phyloP scores from a whole-genome alignment of 2,888 invertebrate genomes.

The Cantharis nigra region DNA sequence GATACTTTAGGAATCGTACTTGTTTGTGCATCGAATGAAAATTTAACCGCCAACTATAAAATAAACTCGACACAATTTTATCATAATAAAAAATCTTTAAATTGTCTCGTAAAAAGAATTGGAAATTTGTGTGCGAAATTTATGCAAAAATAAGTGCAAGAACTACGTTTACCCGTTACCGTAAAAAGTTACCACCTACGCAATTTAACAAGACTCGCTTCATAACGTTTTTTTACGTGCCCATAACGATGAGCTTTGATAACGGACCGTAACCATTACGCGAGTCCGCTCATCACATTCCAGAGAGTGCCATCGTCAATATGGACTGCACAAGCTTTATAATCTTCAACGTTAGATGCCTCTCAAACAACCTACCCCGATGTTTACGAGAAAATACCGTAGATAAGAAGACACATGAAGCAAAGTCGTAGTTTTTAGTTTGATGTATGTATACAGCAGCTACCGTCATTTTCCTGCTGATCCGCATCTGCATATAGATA shows the following conservation, averaged over 20 bases:
- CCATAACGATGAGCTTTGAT: conserved; percentile 47
- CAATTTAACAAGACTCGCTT: conserved; percentile 43
- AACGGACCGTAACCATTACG: conserved; percentile 48
- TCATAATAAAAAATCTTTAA: neutral
- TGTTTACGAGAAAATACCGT: conserved; percentile 20
- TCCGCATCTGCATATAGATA: conserved; percentile 42
- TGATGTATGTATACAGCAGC: conserved; percentile 19
- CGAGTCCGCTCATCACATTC: conserved; percentile 45
- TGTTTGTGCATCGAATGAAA: neutral
- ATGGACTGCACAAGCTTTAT: conserved; percentile 29
- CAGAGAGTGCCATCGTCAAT: conserved; percentile 36
- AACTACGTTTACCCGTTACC: conserved; percentile 46
- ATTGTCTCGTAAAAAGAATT: neutral
- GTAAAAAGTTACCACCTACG: conserved; percentile 52
- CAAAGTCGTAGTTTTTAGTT: conserved; percentile 27
- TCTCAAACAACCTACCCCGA: conserved; percentile 23
- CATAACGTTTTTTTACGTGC: conserved; percentile 47
- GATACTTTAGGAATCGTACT: conserved; percentile 35
- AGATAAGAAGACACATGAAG: conserved; percentile 16
- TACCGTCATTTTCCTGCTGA: conserved; percentile 21
- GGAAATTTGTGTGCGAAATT: conserved; percentile 24
- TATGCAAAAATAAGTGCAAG: conserved; percentile 35
- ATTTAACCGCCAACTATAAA: neutral
- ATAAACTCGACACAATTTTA: neutral
- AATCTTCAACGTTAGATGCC: conserved; percentile 31